Evolutionary conservation across 2,113 vertebrate species (phyloP).

Genomic region (Cephalopholis sonnerati): DNA sequence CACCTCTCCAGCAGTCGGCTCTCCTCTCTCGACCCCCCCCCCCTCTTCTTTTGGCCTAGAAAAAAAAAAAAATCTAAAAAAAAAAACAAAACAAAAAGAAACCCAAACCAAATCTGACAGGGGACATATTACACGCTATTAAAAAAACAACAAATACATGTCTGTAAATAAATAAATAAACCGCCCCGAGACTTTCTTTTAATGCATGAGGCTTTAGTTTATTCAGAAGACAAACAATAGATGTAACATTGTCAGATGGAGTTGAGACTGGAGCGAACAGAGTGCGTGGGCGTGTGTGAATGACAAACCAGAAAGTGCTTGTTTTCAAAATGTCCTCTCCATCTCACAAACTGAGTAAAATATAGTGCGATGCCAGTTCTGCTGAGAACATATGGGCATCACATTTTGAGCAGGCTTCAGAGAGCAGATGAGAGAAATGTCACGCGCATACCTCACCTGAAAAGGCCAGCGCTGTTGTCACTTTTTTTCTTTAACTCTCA

Average conservation of each 20-base stretch:
- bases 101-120: conserved; percentile 13
- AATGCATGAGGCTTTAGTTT: conserved; percentile 42
- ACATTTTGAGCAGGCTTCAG: conserved; percentile 34
- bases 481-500: conserved; percentile 28
- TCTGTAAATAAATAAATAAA: conserved; percentile 35
- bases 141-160: conserved; percentile 21
- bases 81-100: not conserved
- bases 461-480: conserved; percentile 65
- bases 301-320: conserved; percentile 68
- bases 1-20: not conserved
- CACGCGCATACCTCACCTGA: conserved; percentile 69
- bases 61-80: conserved; percentile 9
- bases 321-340: conserved; percentile 65
- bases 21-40: rapidly evolving
- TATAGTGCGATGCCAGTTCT: conserved; percentile 55
- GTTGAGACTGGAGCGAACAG: conserved; percentile 36
- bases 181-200: not conserved
- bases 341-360: conserved; percentile 57
- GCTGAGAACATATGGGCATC: conserved; percentile 51
- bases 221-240: conserved; percentile 52
- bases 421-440: conserved; percentile 66
- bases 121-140: not conserved
- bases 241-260: conserved; percentile 51
- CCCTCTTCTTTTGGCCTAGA: not conserved
- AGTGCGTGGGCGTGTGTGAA: conserved; percentile 67